Base-by-base conservation (phyloP, 2,888 invertebrate genomes). In the Opisthograptis luteolata region DNA sequence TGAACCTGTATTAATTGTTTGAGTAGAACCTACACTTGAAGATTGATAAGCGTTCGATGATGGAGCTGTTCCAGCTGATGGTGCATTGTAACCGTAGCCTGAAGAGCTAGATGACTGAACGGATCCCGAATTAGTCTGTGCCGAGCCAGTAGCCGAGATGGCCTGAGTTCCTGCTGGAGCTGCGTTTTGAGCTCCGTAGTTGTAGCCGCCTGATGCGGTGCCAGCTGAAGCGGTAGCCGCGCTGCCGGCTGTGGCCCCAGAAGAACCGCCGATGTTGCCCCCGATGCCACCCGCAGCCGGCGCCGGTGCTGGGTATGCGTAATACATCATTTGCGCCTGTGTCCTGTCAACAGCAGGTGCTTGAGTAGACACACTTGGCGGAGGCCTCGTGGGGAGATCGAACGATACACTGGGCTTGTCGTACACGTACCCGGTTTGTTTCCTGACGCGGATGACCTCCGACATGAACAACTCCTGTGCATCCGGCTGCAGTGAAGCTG, bases 371-470 rank as follows among this genome's bases (percentile, higher is more conserved):
- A 66, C 70, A 60, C n/a, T n/a, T n/a, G 66, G 64, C 24, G 73
- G 64, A 39, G 73, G 66, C 62, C 61, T 67, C 49, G 79, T 64
- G 28, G 88, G 89, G 58, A 90, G 70, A 65, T 84, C 79, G 66
- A 90, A 89, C 41, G 87, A 74, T 60, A 87, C 66, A 66, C 66
- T 81, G 49, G 90, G 90, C 61, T 68, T 82, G 45, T 86, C 71
- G 60, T 90, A 90, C 68, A 84, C 79, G 72, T 90, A 90, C 76
- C 90, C 90, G 47, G 76, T 80, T 72, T 90, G 87, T 1, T 89
- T 81, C 58, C 75, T 79, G 34, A 74, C 67, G 36, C 87, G 83
- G 50, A 68, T 46, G 10, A 58, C 55, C 39, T 61, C 50, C 22
- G 60, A 50, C 37, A 57, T 34, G 42, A 60, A 56, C 32, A 56